Evolutionary conservation across 53 echinoderm and acorn worm species (phyloP), one percentile per base, ranked within the genome.

Genomic region (Echinometra lucunter): DNA sequence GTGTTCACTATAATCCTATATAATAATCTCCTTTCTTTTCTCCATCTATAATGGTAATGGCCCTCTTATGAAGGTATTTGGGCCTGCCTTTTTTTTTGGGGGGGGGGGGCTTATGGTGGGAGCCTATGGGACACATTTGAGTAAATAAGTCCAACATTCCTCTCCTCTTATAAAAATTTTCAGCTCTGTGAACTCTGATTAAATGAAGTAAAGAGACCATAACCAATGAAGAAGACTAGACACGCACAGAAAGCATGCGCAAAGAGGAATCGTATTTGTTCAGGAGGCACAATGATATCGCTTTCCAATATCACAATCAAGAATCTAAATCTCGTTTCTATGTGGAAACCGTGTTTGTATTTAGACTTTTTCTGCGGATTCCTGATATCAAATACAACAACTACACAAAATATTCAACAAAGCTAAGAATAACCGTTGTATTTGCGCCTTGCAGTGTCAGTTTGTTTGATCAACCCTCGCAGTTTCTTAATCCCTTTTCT

Each of bases 401-500:
- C 45, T 49, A 49, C 83, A 83, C 45, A 28, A 83, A 83, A 83
- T 83, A 83, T 83, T 83, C 45, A 83, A 83, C 83, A 83, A 83
- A 83, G 28, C 45, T 83, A 45, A 45, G 83, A 83, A 83, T 83
- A 83, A 83, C 49, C 47, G 83, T 83, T 83, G 11, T 83, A 49
- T 83, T 83, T 83, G n/a, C 5, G 42, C 30, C 70, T n/a, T n/a
- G n/a, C n/a, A 6, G n/a, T 70, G 70, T 70, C 32, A 32, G 70
- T 47, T 47, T 83, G 49, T 83, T 83, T 83, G 83, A 83, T 83
- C 49, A 83, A 83, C 83, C 83, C 83, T 47, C 83, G 83, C 83
- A 83, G 83, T n/a, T 83, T 83, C 83, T 83, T 83, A 83, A 83
- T 45, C 49, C 47, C 83, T 49, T 47, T 83, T 83, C 49, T n/a